Evolutionary conservation across 1,140 invertebrate species (phyloP), one percentile per base, ranked within the genome.

Genomic region (Proctacanthus coquilletti): DNA sequence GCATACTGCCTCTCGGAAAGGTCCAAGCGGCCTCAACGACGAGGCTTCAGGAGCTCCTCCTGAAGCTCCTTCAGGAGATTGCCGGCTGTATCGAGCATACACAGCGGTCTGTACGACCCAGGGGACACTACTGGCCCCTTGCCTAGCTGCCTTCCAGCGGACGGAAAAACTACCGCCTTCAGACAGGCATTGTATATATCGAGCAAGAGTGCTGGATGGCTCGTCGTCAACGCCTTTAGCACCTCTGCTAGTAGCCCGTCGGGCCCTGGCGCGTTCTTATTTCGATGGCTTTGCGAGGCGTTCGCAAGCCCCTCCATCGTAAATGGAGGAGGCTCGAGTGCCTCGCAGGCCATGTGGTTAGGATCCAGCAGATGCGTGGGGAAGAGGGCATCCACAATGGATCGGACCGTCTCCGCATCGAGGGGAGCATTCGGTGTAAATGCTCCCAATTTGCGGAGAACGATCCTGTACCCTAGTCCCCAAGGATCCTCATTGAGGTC

Each of bases 191-290:
- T n/a, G n/a, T n/a, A n/a, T n/a, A n/a, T n/a, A n/a, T n/a, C n/a
- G n/a, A n/a, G n/a, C n/a, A n/a, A n/a, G n/a, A n/a, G n/a, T n/a
- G n/a, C n/a, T n/a, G n/a, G n/a, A n/a, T n/a, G n/a, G n/a, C n/a
- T n/a, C n/a, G n/a, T n/a, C 31, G 19, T 32, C 1, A 41, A 20
- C 10, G 40, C 18, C 36, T 48, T 51, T 9, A 51, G 13, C 3
- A 51, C 43, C 21, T 48, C 44, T 4, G 25, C 8, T 14, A 45
- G 42, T 11, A 50, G 39, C 0, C 41, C 36, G 29, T 48, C 50
- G 2, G 43, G 48, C 6, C 48, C 48, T 9, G 50, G 48, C 1
- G 46, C 42, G 31, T 49, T 50, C 14, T 34, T 41, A 19, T 38
- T 43, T 33, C 42, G 43, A 3, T 43, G 11, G 8, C 31, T 25